Conservation (phyloP, 2,113 vertebrate genomes). For the Isurus oxyrinchus region DNA sequence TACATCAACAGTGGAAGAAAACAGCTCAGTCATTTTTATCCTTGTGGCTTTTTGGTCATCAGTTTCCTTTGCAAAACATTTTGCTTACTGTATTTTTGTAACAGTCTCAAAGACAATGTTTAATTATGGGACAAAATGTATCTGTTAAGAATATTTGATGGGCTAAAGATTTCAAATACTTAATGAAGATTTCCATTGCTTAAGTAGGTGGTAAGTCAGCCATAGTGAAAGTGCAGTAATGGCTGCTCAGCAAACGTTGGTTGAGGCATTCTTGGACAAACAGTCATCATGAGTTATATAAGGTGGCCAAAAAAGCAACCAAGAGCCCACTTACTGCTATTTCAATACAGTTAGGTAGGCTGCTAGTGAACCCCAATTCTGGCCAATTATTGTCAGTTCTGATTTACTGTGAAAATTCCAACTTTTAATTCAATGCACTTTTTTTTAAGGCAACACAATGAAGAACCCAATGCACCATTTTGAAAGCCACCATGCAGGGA, state of each 20-base stretch:
- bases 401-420: not conserved
- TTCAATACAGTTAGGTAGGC: not conserved
- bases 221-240: not conserved
- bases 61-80: constrained; percentile 32
- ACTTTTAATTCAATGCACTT: not conserved
- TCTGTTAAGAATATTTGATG: not conserved
- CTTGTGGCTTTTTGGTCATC: constrained; percentile 28
- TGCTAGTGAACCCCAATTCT: not conserved
- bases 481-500: not conserved
- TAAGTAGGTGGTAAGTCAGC: not conserved
- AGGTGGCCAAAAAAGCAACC: not conserved
- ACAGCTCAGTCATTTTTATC: constrained; percentile 1
- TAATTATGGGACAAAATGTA: not conserved
- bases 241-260: not conserved
- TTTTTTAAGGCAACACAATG: not conserved
- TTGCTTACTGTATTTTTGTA: not conserved
- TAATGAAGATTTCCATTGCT: not conserved
- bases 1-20: constrained; percentile 4
- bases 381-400: not conserved
- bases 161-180: not conserved
- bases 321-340: not conserved
- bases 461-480: not conserved
- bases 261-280: not conserved
- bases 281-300: not conserved
- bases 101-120: not conserved